Evolutionary conservation across 1,140 invertebrate genomes (phyloP).

Genomic region (Anoplolepis gracilipes): DNA sequence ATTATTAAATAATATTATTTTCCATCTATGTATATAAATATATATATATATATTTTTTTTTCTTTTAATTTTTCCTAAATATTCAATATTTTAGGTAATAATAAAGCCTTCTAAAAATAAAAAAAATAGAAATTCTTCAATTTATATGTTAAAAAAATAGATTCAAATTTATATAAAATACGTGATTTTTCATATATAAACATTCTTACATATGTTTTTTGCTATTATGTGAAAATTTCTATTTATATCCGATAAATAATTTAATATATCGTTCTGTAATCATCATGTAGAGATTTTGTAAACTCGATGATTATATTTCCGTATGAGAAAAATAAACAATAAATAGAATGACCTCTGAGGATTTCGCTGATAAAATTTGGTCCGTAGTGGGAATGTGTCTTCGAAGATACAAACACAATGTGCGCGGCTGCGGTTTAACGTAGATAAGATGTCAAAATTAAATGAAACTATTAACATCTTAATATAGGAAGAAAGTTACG

Average conservation of each 20-base stretch:
- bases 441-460: slow-evolving; percentile 5
- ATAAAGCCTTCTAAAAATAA: too few species aligned
- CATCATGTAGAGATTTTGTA: not conserved
- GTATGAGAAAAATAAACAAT: slow-evolving; percentile 21
- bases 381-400: not conserved
- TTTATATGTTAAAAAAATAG: not conserved
- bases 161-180: not conserved
- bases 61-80: not conserved
- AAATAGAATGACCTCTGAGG: slow-evolving; percentile 20
- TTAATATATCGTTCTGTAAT: not conserved
- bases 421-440: too few species aligned
- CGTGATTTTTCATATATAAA: not conserved
- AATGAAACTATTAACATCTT: not conserved
- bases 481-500: not conserved
- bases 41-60: too few species aligned
- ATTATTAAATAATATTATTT: slow-evolving; percentile 19
- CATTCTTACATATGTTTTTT: not conserved
- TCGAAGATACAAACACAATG: too few species aligned
- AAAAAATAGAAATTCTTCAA: not conserved
- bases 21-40: not conserved
- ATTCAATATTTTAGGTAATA: not conserved
- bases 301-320: not conserved
- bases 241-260: not conserved
- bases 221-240: not conserved
- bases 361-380: not conserved